A percentile compares a stretch with the other conserved stretches of the same genome.
Conservation (phyloP, 1,140 invertebrate species). For the Calliopsis andreniformis region DNA sequence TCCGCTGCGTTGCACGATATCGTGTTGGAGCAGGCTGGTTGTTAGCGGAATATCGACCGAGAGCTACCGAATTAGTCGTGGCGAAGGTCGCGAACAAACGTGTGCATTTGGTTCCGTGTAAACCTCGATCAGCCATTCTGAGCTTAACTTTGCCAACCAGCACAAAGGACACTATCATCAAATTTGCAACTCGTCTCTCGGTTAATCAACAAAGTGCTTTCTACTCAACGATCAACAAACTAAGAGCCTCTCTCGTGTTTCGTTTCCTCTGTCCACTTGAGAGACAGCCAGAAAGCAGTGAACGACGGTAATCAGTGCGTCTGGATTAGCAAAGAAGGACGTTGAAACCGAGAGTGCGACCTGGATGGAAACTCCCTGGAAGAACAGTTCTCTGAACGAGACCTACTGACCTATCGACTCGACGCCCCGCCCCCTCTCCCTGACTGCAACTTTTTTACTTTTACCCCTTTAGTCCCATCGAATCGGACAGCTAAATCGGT, state of each 20-base stretch:
- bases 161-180: too few species aligned
- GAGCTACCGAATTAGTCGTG: slow-evolving; percentile 47
- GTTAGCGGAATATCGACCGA: slow-evolving; percentile 48
- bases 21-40: slow-evolving; percentile 29
- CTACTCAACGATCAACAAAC: too few species aligned
- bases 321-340: slow-evolving; percentile 34
- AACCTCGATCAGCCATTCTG: background rate
- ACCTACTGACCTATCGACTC: slow-evolving; percentile 77
- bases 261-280: too few species aligned
- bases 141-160: too few species aligned
- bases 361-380: slow-evolving; percentile 33
- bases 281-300: background rate
- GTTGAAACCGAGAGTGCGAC: slow-evolving; percentile 54
- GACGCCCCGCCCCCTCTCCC: background rate
- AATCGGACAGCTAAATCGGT: slow-evolving; percentile 9
- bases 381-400: slow-evolving; percentile 65
- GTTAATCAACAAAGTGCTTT: background rate
- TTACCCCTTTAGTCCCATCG: background rate
- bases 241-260: too few species aligned
- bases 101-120: background rate
- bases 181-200: too few species aligned
- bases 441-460: background rate
- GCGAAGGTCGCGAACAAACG: slow-evolving; percentile 43
- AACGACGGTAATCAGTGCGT: background rate
- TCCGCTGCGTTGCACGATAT: slow-evolving; percentile 25